Base-by-base conservation (phyloP, 1,140 invertebrate species). In the Camponotus vicinus region DNA sequence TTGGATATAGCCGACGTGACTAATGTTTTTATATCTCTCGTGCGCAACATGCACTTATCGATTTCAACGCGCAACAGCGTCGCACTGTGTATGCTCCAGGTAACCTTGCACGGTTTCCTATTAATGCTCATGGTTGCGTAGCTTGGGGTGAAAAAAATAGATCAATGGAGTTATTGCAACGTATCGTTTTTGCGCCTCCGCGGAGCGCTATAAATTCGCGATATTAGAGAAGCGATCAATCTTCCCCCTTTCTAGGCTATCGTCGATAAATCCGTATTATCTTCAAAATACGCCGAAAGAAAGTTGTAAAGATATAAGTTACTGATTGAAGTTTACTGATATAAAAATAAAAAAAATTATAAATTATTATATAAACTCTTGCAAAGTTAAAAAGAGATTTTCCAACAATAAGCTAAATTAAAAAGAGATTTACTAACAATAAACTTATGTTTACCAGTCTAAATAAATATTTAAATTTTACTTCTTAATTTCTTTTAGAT, bases 221-320 rank as follows among this genome's bases (percentile, higher is more conserved):
- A 83, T 75, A 83, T 83, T 83, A 75, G 57, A 83, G 55, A 49
- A 83, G 13, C 69, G 69, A 83, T 83, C 79, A 83, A 83, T 83
- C 79, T 75, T 73, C 27, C 15, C 52, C 18, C 34, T 7, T 34
- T 55, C 18, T n/a, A 27, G 32, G 32, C 15, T 52, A 57, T 73
- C 11, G 55, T 32, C 55, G 67, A 40, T 32, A 61, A 83, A 57
- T 37, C 73, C 27, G 52, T 40, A 18, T 21, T 83, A 73, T 34
- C 32, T 73, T 45, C 32, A 34, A 40, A 40, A 15, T 55, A 34
- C 3, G 9, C 5, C 21, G 52, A 55, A 18, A 42, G n/a, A 18
- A 37, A 75, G 5, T 13, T 59, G 40, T 11, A 59, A 59, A 61
- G 61, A 57, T 42, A 34, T 37, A 11, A 71, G 37, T 45, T n/a